Evolutionary conservation across 2,888 invertebrate species (phyloP).

Genomic region (Mycalesis mineus): DNA sequence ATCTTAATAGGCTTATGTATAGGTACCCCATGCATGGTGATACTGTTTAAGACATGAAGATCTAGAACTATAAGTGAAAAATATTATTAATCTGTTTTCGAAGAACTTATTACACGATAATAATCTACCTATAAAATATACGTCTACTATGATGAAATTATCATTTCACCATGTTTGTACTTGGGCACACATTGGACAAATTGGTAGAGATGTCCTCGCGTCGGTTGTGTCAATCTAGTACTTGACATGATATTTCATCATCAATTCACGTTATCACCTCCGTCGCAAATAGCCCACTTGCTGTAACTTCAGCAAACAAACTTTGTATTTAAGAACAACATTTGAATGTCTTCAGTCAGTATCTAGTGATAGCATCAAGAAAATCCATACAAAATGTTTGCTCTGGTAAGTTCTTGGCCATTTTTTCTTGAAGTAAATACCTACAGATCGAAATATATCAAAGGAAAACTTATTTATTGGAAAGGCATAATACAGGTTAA

Average conservation of each 20-base stretch:
- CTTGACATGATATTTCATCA: constrained; percentile 44
- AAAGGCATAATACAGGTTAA: too few relatives aligned
- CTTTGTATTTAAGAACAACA: constrained; percentile 59
- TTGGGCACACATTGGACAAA: not conserved
- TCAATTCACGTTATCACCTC: constrained; percentile 64
- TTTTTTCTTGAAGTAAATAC: not conserved
- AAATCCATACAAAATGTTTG: constrained; percentile 42
- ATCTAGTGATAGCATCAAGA: constrained; percentile 26
- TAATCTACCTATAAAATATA: not conserved
- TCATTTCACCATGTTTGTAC: not conserved
- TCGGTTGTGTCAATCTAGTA: constrained; percentile 35
- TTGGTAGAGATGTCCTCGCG: constrained; percentile 1
- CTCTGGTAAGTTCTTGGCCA: constrained; percentile 50
- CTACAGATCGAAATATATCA: too few relatives aligned
- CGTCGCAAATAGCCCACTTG: constrained; percentile 46
- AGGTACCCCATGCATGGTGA: too few relatives aligned
- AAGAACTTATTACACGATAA: not conserved
- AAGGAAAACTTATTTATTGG: too few relatives aligned
- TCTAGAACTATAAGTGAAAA: too few relatives aligned
- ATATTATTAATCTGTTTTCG: too few relatives aligned
- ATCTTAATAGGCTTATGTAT: too few relatives aligned
- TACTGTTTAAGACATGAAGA: too few relatives aligned
- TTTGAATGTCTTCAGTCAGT: constrained; percentile 24
- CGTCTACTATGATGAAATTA: not conserved
- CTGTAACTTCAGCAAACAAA: constrained; percentile 59